Evolutionary conservation across 2,797 vertebrate species (phyloP), one percentile per base, ranked within the genome.

Genomic region (Esox masquinongy): DNA sequence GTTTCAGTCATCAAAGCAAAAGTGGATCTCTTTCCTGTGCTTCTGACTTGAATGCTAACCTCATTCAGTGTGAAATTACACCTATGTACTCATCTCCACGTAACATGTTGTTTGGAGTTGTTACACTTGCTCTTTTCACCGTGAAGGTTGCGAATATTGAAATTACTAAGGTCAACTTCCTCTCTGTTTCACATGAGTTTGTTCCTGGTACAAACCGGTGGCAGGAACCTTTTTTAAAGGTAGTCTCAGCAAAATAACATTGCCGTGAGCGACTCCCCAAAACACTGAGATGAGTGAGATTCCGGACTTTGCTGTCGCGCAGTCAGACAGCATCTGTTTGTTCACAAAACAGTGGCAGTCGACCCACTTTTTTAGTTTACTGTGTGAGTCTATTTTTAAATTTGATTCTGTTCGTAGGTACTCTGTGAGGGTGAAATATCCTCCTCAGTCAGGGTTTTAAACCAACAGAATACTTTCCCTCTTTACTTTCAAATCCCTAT

Each of bases 1-100:
- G 68, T 85, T 86, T 84, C 83, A 70, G 29, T 73, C 72, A 49
- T 56, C 43, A 80, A 1, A 78, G 36, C 47, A 3, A 0, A 74
- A 68, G 73, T 76, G 24, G 79, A 70, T 74, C 56, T 80, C 71
- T 71, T 12, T 11, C 36, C 11, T 74, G 70, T 86, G 78, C 80
- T 22, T 74, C 75, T 66, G 26, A 31, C 63, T 31, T 50, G 5
- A 31, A 26, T 50, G 68, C 43, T 29, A 6, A 17, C 5, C 43
- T 50, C 68, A 31, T 17, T 47, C 39, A 29, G 11, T 61, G 56
- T 61, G 56, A 22, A 70, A 22, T 24, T 5, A 24, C 22, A 22
- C n/a, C 19, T 3, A 50, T 47, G 43, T 9, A 26, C n/a, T 31
- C 16, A 24, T 34, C 74, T 56, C 0, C 43, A 3, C 59, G 11